Base-by-base conservation (phyloP, 2,888 invertebrate genomes). In the Nomada ferruginata region DNA sequence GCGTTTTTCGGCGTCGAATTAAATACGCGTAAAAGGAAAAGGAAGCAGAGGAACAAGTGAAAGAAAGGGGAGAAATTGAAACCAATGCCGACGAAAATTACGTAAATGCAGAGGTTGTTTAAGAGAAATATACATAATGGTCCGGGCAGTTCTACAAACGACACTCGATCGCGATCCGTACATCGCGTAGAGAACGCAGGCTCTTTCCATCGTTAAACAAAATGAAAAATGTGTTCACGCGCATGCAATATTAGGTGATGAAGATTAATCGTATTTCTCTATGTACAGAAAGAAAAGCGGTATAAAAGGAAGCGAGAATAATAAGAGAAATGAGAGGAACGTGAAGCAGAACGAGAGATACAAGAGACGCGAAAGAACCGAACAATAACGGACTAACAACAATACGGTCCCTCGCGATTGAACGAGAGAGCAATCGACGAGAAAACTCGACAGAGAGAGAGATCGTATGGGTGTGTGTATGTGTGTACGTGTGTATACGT, bases 191-290 rank as follows among this genome's bases (percentile, higher is more conserved):
- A 44, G 42, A 36, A 68, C 77, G 71, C 57, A 47, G 29, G 73
- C 73, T 79, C 87, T 85, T 87, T 89, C 84, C 87, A 90, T 90
- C 89, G 87, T 87, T 78, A 77, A 90, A 36, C 36, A 36, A 36
- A 36, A 36, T 7, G 36, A 36, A 36, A 69, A 89, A 89, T 91
- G 91, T 91, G 91, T 91, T 91, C 91, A 91, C 87, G 88, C 91
- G 90, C 89, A 91, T 90, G 91, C 91, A 91, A 91, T 91, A 91
- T 91, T 91, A 89, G 89, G 83, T 88, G 89, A 89, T 80, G 86
- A 91, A 79, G 83, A 84, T 71, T 86, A 87, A 89, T 87, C 83
- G 76, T 89, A 87, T 83, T 78, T 65, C 77, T 86, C 73, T 87
- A 83, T 86, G 82, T 85, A 85, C 89, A 85, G 69, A 78, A 44